A percentile compares a stretch with the other conserved stretches of the same genome.
phyloP scores from a whole-genome alignment of 2,113 vertebrate genomes.

The Gymnarchus niloticus region DNA sequence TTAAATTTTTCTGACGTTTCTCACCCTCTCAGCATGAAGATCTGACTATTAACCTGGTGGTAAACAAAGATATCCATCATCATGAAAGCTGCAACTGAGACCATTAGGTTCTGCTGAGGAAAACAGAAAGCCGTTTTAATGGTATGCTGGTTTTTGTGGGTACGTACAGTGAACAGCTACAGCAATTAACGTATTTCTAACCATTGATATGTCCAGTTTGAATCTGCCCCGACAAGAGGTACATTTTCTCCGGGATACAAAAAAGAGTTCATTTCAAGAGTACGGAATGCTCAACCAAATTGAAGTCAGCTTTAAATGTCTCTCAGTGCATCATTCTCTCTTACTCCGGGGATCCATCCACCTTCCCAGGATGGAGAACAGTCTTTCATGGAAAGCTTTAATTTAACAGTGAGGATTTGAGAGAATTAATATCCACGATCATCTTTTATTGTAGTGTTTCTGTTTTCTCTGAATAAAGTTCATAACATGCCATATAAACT shows the following conservation, averaged over 20 bases:
- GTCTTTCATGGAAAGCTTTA: neutral
- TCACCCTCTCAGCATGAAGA: neutral
- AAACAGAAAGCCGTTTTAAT: neutral
- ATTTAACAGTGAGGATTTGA: neutral
- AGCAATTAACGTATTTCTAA: neutral
- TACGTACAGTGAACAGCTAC: neutral
- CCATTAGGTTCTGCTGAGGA: neutral
- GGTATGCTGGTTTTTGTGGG: neutral
- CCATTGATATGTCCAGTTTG: neutral
- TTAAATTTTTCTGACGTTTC: neutral
- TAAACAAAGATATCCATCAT: neutral
- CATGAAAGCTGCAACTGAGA: neutral
- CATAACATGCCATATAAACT: neutral
- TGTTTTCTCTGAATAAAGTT: neutral
- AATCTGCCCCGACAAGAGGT: neutral
- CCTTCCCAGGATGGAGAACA: neutral
- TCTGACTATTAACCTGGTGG: constrained; percentile 5
- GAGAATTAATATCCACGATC: neutral
- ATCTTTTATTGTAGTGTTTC: neutral
- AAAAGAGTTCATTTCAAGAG: neutral
- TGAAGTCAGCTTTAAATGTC: neutral
- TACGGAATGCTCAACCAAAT: neutral
- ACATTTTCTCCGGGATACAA: neutral
- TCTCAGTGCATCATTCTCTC: neutral
- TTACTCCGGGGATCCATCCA: neutral